A percentile compares a stretch with the other conserved stretches of the same genome.
phyloP scores from a whole-genome alignment of 2,113 vertebrate species.

The Cebus imitator region DNA sequence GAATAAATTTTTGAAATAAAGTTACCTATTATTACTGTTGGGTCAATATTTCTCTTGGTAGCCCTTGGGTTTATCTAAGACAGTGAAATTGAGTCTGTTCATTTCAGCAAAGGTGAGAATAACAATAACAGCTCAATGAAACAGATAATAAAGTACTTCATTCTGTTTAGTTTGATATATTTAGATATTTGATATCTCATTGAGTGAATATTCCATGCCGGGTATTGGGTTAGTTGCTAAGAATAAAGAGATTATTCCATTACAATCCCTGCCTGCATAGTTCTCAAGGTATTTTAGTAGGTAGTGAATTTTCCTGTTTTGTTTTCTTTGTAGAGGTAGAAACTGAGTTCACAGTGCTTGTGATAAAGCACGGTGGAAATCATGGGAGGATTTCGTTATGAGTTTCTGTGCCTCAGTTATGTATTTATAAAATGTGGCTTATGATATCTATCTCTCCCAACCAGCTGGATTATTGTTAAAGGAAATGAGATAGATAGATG shows the following conservation, averaged over 20 bases:
- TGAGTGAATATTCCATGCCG: neutral
- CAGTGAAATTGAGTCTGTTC: conserved; percentile 22
- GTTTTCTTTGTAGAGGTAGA: neutral
- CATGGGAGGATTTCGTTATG: neutral
- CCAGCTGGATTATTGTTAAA: neutral
- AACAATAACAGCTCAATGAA: neutral
- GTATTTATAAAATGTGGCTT: conserved; percentile 20
- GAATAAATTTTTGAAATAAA: conserved; percentile 53
- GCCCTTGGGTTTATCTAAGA: conserved; percentile 25
- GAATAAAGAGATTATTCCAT: conserved; percentile 25
- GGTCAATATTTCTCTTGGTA: conserved; percentile 65
- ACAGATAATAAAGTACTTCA: neutral
- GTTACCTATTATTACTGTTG: conserved; percentile 52
- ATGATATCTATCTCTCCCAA: neutral
- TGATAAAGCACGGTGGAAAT: neutral
- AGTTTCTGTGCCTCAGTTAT: neutral
- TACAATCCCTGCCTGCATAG: neutral
- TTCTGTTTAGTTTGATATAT: neutral
- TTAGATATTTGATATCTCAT: neutral
- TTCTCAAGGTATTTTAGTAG: neutral
- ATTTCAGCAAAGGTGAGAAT: conserved; percentile 21
- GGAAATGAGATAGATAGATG: conserved; percentile 24
- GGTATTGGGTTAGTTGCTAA: neutral
- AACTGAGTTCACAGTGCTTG: neutral
- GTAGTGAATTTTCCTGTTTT: neutral